Evolutionary conservation across 2,113 vertebrate species (phyloP).

Genomic region (Antennarius striatus): DNA sequence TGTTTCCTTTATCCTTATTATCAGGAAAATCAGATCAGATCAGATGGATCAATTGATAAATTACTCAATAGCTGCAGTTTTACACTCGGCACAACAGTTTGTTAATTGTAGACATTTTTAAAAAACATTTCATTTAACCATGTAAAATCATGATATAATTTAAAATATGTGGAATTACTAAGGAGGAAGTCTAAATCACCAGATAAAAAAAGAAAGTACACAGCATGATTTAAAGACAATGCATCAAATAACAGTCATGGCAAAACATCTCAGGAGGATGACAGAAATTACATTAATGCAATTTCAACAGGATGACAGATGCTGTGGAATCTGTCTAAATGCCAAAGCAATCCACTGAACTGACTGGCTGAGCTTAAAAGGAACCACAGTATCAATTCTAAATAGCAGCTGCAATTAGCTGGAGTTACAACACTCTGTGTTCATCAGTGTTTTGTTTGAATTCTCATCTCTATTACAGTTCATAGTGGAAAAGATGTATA

Average conservation of each 20-base stretch:
- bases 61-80: no score
- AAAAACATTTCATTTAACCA: background rate
- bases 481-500: background rate
- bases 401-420: background rate
- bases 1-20: no score
- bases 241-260: background rate
- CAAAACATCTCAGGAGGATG: conserved; percentile 13
- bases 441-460: background rate
- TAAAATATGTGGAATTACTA: no score
- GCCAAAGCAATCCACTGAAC: conserved; percentile 32
- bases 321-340: conserved; percentile 37
- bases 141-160: no score
- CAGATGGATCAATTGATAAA: no score
- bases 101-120: no score
- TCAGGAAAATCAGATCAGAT: no score
- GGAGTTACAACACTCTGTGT: background rate
- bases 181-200: no score
- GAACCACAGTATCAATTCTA: background rate
- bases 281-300: conserved; percentile 26
- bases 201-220: no score
- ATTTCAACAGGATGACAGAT: conserved; percentile 36
- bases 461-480: background rate
- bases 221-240: no score
- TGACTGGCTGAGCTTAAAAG: background rate
- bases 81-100: no score